Conservation (phyloP, 2,113 vertebrate species). For the Thamnophis sirtalis region DNA sequence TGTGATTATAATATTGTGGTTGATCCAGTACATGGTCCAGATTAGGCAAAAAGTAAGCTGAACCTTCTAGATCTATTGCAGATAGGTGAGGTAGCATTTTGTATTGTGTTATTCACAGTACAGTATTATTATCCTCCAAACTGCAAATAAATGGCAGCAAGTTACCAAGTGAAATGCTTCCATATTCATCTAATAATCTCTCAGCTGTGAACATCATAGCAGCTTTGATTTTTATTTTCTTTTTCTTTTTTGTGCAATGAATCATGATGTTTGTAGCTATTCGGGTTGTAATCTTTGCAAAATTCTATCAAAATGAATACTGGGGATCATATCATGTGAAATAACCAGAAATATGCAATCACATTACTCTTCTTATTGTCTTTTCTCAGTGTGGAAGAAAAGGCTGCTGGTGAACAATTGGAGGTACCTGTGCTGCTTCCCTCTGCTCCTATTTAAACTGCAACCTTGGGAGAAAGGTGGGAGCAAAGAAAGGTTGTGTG, state of each 20-base stretch:
- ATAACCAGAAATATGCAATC: not conserved
- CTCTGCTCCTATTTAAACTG: not conserved
- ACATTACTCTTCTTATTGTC: not conserved
- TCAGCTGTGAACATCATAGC: not conserved
- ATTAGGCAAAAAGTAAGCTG: not conserved
- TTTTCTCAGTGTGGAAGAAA: not conserved
- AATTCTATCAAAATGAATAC: not conserved
- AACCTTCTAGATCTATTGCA: not conserved
- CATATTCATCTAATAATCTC: not conserved
- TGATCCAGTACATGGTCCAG: not conserved
- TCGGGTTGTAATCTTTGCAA: not conserved
- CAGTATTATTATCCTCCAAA: not conserved
- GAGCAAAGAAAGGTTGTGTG: not conserved
- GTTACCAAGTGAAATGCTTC: not conserved
- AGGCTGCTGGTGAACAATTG: not conserved
- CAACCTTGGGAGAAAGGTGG: not conserved
- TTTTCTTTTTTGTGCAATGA: not conserved
- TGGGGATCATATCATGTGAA: not conserved
- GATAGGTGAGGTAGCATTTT: not conserved
- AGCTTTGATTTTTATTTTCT: not conserved
- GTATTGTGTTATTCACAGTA: not conserved
- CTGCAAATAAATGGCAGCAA: not conserved
- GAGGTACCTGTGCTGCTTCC: not conserved
- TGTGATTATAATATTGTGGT: not conserved
- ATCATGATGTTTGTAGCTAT: not conserved